phyloP scores from a whole-genome alignment of 1,140 invertebrate genomes.

The Bombus superbus region DNA sequence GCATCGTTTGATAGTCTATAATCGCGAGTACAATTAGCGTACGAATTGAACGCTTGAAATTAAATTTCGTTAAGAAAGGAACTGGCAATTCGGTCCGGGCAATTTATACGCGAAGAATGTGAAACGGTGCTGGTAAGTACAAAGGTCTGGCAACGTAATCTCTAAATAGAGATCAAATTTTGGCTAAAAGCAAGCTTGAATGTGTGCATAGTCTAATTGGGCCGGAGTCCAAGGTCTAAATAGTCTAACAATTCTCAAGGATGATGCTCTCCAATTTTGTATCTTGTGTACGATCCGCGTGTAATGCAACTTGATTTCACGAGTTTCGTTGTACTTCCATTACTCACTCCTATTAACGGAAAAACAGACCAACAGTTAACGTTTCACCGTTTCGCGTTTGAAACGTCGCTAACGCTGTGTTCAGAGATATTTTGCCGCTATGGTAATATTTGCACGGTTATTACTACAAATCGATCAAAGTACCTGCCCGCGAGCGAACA shows the following conservation, averaged over 20 bases:
- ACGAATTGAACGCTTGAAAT: not conserved
- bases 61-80: not conserved
- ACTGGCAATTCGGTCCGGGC: too few relatives aligned
- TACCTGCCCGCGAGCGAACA: too few relatives aligned
- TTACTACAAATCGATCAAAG: too few relatives aligned
- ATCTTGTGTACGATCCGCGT: not conserved
- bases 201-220: constrained; percentile 28
- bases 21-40: not conserved
- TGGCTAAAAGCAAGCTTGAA: constrained; percentile 5
- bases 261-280: constrained; percentile 5
- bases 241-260: constrained; percentile 25
- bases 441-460: too few relatives aligned
- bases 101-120: not conserved
- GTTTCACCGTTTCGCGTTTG: not conserved
- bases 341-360: not conserved
- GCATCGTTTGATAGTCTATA: not conserved
- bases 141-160: not conserved
- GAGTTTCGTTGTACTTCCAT: constrained; percentile 7
- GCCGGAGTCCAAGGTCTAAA: constrained; percentile 21
- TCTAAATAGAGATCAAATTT: constrained; percentile 29
- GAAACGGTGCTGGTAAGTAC: not conserved
- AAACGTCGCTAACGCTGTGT: too few relatives aligned
- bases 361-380: not conserved
- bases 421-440: too few relatives aligned
- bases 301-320: not conserved